phyloP scores from a whole-genome alignment of 2,113 vertebrate species.

The Neopipo cinnamomea region DNA sequence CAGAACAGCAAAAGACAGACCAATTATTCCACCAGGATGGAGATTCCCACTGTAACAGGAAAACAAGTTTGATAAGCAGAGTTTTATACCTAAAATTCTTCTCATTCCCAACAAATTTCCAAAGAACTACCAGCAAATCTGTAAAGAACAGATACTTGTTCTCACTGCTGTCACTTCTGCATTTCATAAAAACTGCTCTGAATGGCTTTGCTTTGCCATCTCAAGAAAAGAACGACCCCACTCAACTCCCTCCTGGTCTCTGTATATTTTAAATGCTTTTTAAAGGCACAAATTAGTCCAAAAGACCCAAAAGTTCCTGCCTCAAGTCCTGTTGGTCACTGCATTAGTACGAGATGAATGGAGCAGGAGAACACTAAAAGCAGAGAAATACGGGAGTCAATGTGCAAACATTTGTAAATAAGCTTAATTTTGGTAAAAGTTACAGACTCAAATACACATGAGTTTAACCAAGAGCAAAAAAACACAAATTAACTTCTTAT shows the following conservation, averaged over 20 bases:
- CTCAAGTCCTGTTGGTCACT: background rate
- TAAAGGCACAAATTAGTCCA: background rate
- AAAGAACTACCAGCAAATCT: background rate
- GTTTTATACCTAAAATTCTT: background rate
- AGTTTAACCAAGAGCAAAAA: background rate
- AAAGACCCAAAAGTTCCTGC: background rate
- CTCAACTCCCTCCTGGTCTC: background rate
- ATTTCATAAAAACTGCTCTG: background rate
- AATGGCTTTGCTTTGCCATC: background rate
- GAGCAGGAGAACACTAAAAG: background rate
- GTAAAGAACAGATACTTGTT: background rate
- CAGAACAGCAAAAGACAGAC: background rate
- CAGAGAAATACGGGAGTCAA: background rate
- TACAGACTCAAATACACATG: background rate
- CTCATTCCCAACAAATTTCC: background rate
- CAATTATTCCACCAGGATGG: background rate
- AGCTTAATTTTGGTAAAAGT: background rate
- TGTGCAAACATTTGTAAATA: background rate
- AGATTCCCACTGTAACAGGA: background rate
- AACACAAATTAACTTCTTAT: background rate
- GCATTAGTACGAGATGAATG: background rate
- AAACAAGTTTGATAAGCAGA: background rate
- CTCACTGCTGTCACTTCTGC: background rate
- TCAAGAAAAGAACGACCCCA: background rate
- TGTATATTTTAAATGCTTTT: background rate